Evolutionary conservation across 2,113 vertebrate genomes (phyloP).

Genomic region (Sinocyclocheilus anophthalmus): DNA sequence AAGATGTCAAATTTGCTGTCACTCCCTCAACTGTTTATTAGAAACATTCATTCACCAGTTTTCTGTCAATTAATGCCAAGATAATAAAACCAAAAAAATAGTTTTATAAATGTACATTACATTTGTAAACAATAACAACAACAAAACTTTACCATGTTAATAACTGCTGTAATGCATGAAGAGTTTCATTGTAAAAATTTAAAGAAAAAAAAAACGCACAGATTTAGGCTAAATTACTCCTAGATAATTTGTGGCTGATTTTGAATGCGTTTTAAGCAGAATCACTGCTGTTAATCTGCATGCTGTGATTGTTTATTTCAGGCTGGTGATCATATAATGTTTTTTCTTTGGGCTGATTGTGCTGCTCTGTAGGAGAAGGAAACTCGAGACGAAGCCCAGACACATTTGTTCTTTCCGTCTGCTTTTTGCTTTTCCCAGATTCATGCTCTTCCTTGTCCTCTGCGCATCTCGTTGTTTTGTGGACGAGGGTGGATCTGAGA

Average conservation of each 20-base stretch:
- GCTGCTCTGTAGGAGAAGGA: neutral
- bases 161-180: neutral
- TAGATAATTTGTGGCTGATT: neutral
- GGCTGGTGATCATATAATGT: neutral
- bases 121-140: neutral
- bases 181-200: no score
- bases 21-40: no score
- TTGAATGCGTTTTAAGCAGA: neutral
- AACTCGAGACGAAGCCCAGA: constrained; percentile 10
- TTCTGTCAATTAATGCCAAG: no score
- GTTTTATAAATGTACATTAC: no score
- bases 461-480: neutral
- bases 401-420: constrained; percentile 24
- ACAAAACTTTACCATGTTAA: neutral
- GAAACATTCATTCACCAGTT: no score
- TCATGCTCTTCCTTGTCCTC: neutral
- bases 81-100: no score
- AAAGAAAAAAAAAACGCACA: neutral
- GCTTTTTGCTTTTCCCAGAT: neutral
- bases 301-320: constrained; percentile 20
- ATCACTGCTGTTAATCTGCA: constrained; percentile 10
- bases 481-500: constrained; percentile 12
- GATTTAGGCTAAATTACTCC: neutral
- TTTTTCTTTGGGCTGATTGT: neutral
- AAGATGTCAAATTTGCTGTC: no score